Evolutionary conservation across 2,797 vertebrate genomes (phyloP).

Genomic region (Amblyraja radiata): DNA sequence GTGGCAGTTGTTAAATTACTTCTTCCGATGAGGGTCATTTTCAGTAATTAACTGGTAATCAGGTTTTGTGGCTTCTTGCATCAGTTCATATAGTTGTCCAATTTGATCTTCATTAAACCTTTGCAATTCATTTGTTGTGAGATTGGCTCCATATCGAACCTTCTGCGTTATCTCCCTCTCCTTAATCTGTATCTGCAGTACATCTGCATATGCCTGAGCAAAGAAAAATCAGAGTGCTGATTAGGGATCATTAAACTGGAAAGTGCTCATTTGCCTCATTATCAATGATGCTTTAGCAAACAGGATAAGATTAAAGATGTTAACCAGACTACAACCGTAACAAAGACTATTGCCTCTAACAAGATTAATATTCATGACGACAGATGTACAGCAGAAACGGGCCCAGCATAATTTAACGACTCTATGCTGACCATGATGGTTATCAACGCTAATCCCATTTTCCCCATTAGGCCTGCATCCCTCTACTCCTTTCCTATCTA

Average conservation of each 20-base stretch:
- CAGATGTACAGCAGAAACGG: too few species aligned
- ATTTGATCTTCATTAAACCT: slow-evolving; percentile 78
- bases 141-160: slow-evolving; percentile 50
- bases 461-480: too few species aligned
- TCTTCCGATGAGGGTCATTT: slow-evolving; percentile 47
- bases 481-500: too few species aligned
- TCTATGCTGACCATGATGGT: too few species aligned
- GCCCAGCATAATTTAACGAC: too few species aligned
- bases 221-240: slow-evolving; percentile 8
- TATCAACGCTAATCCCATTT: too few species aligned
- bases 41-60: slow-evolving; percentile 65
- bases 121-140: slow-evolving; percentile 61
- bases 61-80: slow-evolving; percentile 81
- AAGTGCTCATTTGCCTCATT: background rate
- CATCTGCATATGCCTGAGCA: slow-evolving; percentile 49
- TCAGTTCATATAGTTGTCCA: slow-evolving; percentile 81
- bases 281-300: background rate
- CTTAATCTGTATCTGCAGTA: slow-evolving; percentile 55
- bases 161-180: slow-evolving; percentile 46
- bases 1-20: slow-evolving; percentile 31
- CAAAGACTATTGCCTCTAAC: background rate
- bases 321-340: background rate
- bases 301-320: background rate
- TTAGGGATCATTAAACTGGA: background rate
- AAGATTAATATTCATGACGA: background rate